Evolutionary conservation across 2,888 invertebrate species (phyloP).

Genomic region (Drosophila barbarae): DNA sequence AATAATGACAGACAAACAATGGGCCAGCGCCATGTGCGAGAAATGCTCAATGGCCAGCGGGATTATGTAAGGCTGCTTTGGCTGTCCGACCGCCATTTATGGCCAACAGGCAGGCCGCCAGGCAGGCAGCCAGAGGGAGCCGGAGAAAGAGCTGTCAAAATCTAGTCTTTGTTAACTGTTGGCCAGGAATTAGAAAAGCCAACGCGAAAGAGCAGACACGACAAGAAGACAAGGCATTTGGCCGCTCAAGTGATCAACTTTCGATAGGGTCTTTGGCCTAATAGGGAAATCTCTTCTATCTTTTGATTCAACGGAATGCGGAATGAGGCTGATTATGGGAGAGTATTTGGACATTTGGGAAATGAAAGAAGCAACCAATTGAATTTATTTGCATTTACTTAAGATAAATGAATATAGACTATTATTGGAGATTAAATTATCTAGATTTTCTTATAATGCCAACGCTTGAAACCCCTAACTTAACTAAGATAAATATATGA

Average conservation of each 20-base stretch:
- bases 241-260: constrained; percentile 29
- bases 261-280: constrained; percentile 33
- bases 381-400: background rate
- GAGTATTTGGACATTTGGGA: background rate
- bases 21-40: constrained; percentile 50
- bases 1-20: constrained; percentile 68
- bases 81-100: constrained; percentile 18
- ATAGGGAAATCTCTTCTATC: constrained; percentile 1
- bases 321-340: background rate
- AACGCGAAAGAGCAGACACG: constrained; percentile 11
- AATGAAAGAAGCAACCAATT: background rate
- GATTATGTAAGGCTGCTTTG: constrained; percentile 57
- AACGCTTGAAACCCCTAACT: background rate
- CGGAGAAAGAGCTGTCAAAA: constrained; percentile 53
- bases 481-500: background rate
- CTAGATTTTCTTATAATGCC: background rate
- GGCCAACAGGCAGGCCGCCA: constrained; percentile 10
- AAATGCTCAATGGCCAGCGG: constrained; percentile 40
- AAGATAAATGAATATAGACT: too few relatives aligned
- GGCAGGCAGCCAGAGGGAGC: background rate
- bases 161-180: constrained; percentile 36
- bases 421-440: too few relatives aligned
- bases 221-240: constrained; percentile 33
- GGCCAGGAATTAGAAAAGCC: constrained; percentile 39
- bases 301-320: constrained; percentile 6